A percentile compares a stretch with the other conserved stretches of the same genome.
phyloP scores from a whole-genome alignment of 2,888 invertebrate genomes.

The Metopia argyrocephala region DNA sequence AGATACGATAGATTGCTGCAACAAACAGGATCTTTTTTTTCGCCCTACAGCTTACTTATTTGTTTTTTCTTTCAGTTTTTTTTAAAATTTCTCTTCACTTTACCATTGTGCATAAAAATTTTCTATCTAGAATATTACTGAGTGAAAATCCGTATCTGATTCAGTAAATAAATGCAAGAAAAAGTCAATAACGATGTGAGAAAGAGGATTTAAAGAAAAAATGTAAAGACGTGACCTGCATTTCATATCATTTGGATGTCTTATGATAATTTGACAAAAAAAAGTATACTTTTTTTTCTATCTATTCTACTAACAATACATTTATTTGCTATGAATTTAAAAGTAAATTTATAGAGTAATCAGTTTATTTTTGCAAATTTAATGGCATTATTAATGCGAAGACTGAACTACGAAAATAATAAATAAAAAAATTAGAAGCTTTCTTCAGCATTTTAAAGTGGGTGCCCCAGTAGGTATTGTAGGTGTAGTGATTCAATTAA shows the following conservation, averaged over 20 bases:
- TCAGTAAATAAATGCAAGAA: conserved; percentile 2
- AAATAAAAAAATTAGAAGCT: too few relatives aligned
- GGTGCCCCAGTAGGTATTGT: too few relatives aligned
- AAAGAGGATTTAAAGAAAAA: background rate
- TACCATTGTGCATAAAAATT: background rate
- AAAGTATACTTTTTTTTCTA: background rate
- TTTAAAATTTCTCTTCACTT: background rate
- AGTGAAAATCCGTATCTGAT: background rate
- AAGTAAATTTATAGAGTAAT: background rate
- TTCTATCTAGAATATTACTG: background rate
- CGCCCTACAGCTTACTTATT: background rate
- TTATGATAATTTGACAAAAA: conserved; percentile 31
- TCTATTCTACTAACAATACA: background rate
- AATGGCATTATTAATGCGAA: too few relatives aligned
- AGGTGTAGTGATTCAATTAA: too few relatives aligned
- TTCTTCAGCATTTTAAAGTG: too few relatives aligned
- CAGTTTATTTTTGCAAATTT: too few relatives aligned
- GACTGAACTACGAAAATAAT: too few relatives aligned
- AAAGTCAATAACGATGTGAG: background rate
- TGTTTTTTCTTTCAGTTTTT: background rate
- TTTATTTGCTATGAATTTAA: background rate
- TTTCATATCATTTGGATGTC: conserved; percentile 25
- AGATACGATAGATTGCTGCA: conserved; percentile 44
- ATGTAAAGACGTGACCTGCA: conserved; percentile 47
- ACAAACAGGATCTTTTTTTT: conserved; percentile 46